Evolutionary conservation across 2,888 invertebrate genomes (phyloP), one percentile per base, ranked within the genome.

Genomic region (Ptilodon capucinus): DNA sequence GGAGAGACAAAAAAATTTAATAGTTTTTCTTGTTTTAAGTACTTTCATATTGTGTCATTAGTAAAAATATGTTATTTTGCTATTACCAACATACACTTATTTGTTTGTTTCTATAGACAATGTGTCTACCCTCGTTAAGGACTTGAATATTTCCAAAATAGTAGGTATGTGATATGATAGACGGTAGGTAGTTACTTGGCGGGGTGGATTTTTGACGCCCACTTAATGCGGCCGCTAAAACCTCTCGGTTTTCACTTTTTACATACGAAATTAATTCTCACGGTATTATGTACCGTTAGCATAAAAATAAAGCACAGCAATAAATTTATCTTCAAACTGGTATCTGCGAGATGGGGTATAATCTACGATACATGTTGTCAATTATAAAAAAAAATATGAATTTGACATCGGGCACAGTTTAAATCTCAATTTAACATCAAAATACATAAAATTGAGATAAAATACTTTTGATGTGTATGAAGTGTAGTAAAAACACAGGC

Each of bases 191-290:
- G 6, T 17, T 36, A 40, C 40, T 40, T 16, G 7, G 21, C 23
- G 23, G 39, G 35, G 48, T 38, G 44, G 46, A 48, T 60, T 69
- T 74, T 63, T 79, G 75, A 77, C 79, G 76, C 70, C 71, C 68
- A 64, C 71, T 73, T 74, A 71, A 68, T 66, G 64, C 64, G 53
- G 49, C 44, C 50, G 32, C 44, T 34, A 40, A 64, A 64, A 63
- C 58, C 64, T 39, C 51, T 54, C 65, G 70, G 69, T 63, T 69
- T 72, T 63, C 63, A 65, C 60, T 75, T 75, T 76, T 76, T 74
- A 76, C 75, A 75, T 68, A 78, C 73, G 63, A 74, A 77, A 78
- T 77, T 76, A 77, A 77, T 74, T 73, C 72, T 59, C 55, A 54
- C 59, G 50, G 40, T 25, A 42, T 51, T 32, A 48, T 13, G 68